phyloP scores from a whole-genome alignment of 2,797 vertebrate species.

The Poeciliopsis turneri region DNA sequence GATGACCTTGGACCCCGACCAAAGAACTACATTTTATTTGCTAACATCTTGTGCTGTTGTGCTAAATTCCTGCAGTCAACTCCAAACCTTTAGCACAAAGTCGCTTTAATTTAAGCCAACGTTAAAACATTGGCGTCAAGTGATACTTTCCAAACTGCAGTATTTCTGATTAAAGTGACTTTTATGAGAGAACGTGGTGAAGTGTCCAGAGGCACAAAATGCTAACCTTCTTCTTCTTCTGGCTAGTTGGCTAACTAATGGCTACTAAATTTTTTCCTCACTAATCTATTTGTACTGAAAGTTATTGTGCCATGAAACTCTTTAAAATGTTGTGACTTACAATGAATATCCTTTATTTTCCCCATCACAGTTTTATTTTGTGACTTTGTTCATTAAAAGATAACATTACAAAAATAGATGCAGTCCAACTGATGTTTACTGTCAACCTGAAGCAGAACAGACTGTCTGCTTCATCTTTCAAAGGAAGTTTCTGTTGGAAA shows the following conservation, averaged over 20 bases:
- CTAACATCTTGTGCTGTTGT: not conserved
- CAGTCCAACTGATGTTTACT: slow-evolving; percentile 32
- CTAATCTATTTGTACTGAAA: not conserved
- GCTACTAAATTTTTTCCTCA: not conserved
- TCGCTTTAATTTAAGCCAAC: not conserved
- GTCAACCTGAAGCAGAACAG: not conserved
- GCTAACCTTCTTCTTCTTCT: not conserved
- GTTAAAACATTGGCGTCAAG: not conserved
- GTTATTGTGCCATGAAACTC: not conserved
- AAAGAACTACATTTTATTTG: not conserved
- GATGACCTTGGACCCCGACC: not conserved
- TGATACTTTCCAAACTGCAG: not conserved
- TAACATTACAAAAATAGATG: slow-evolving; percentile 68
- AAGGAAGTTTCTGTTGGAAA: slow-evolving; percentile 71
- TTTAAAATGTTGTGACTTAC: not conserved
- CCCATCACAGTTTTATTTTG: slow-evolving; percentile 81
- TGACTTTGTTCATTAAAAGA: slow-evolving; percentile 80
- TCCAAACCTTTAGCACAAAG: not conserved
- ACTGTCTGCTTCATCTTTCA: not conserved
- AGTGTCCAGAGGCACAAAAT: not conserved
- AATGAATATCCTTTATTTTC: slow-evolving; percentile 8
- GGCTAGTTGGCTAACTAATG: not conserved
- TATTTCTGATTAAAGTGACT: not conserved
- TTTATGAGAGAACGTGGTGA: not conserved
- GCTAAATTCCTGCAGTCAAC: not conserved